Evolutionary conservation across 2,113 vertebrate genomes (phyloP).

Genomic region (Tursiops truncatus): DNA sequence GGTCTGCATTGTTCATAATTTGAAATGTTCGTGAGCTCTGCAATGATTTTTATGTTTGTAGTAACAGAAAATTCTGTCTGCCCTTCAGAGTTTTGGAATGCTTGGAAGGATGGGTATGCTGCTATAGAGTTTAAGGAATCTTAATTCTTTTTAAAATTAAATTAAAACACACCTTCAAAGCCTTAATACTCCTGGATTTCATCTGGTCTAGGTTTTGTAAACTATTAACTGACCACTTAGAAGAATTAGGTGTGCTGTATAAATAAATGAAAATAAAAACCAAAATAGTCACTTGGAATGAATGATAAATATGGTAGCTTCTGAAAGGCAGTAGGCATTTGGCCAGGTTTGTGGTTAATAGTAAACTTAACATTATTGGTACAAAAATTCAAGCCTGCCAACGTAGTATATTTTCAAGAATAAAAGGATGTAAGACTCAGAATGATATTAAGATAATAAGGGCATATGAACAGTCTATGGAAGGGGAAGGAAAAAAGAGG

Average conservation of each 20-base stretch:
- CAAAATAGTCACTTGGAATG: neutral
- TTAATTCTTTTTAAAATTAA: conserved; percentile 52
- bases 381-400: conserved; percentile 26
- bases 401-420: conserved; percentile 22
- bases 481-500: neutral
- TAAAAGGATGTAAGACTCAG: neutral
- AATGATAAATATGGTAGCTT: conserved; percentile 17
- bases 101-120: neutral
- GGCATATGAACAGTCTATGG: neutral
- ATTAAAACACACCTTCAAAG: conserved; percentile 42
- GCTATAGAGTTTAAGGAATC: conserved; percentile 22
- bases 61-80: conserved; percentile 25
- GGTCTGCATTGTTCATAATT: conserved; percentile 30
- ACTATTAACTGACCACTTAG: conserved; percentile 35
- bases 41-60: conserved; percentile 34
- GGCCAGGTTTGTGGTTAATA: conserved; percentile 15
- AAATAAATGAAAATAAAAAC: conserved; percentile 50
- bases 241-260: conserved; percentile 1
- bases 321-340: neutral
- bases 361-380: neutral
- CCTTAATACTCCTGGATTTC: neutral
- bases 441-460: neutral
- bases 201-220: conserved; percentile 45
- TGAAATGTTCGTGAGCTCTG: conserved; percentile 44
- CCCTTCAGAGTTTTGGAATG: conserved; percentile 53